phyloP scores from a whole-genome alignment of 2,888 invertebrate genomes.

The Ophion costatus region DNA sequence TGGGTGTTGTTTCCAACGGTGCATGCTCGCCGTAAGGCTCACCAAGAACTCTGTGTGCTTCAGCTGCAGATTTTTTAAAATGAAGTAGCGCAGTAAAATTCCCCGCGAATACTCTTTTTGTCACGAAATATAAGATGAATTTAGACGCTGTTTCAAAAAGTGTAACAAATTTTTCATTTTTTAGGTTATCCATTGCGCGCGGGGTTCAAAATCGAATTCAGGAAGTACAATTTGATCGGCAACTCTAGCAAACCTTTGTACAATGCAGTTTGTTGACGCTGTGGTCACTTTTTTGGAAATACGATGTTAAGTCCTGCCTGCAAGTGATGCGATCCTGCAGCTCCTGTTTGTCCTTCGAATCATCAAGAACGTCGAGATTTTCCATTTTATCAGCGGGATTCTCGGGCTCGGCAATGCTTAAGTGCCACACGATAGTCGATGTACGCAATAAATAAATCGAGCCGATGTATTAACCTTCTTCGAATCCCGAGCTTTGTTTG shows the following conservation, averaged over 20 bases:
- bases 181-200: background rate
- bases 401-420: slow-evolving; percentile 47
- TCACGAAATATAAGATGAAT: too few relatives aligned
- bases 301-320: slow-evolving; percentile 70
- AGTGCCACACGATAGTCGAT: background rate
- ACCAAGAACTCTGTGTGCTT: too few relatives aligned
- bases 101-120: too few relatives aligned
- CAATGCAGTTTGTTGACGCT: slow-evolving; percentile 73
- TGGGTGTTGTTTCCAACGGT: too few relatives aligned
- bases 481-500: background rate
- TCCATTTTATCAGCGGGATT: slow-evolving; percentile 12
- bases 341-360: slow-evolving; percentile 19
- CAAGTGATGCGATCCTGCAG: slow-evolving; percentile 52
- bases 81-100: too few relatives aligned
- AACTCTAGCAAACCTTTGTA: slow-evolving; percentile 68
- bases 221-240: background rate
- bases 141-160: too few relatives aligned
- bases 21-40: too few relatives aligned
- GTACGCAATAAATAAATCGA: background rate
- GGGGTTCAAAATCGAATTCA: background rate
- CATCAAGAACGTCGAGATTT: background rate
- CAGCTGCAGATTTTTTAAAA: too few relatives aligned
- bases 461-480: slow-evolving; percentile 7
- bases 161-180: background rate
- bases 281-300: slow-evolving; percentile 71